Evolutionary conservation across 2,888 invertebrate genomes (phyloP).

Genomic region (Trichacis sp.): DNA sequence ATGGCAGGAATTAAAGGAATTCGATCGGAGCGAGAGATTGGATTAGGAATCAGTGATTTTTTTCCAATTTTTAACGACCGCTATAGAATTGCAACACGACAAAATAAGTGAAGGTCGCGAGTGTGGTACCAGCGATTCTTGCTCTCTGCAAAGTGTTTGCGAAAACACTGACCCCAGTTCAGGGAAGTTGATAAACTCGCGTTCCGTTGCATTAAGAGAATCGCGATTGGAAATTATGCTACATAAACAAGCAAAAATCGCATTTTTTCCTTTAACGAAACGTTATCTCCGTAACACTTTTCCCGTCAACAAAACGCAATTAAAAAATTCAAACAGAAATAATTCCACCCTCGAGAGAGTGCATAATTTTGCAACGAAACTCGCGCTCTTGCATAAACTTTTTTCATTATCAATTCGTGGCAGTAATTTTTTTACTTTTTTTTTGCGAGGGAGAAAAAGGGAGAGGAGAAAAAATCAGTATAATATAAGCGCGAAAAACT

Average conservation of each 20-base stretch:
- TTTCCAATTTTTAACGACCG: conserved; percentile 5
- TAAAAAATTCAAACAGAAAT: no score
- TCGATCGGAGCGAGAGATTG: no score
- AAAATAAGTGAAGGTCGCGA: conserved; percentile 31
- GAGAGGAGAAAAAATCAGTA: neutral
- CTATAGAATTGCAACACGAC: conserved; percentile 18
- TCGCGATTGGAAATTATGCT: conserved; percentile 4
- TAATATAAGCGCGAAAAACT: conserved; percentile 9
- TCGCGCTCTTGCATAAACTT: no score
- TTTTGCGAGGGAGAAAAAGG: no score
- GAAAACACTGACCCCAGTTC: conserved; percentile 35
- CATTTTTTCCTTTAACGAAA: neutral
- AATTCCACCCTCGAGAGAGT: no score
- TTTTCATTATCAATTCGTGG: neutral
- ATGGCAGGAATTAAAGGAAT: no score
- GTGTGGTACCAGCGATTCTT: conserved; percentile 15
- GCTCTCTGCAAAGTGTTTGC: conserved; percentile 20
- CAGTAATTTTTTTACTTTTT: neutral
- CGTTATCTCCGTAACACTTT: neutral
- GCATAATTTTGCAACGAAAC: no score
- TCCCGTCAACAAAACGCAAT: no score
- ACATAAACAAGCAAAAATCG: conserved; percentile 9
- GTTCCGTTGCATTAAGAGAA: conserved; percentile 8
- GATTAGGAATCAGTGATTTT: neutral
- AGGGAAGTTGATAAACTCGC: conserved; percentile 17